Conservation (phyloP, 2,113 vertebrate species). For the Trachemys scripta region DNA sequence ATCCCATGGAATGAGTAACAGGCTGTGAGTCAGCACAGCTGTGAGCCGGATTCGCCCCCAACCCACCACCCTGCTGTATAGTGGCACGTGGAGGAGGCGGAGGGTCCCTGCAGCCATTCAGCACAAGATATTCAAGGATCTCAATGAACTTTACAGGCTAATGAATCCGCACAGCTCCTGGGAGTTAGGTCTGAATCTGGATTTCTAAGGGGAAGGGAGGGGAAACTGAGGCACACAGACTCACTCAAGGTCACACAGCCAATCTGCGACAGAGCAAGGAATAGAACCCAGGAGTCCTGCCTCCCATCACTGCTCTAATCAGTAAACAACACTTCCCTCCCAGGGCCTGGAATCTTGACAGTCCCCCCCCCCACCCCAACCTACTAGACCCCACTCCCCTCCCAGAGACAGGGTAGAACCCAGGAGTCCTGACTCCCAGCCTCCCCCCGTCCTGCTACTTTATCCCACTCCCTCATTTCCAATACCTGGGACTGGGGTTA, state of each 20-base stretch:
- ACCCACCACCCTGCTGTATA: rapidly evolving
- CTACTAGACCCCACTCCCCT: not conserved
- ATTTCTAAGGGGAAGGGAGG: not conserved
- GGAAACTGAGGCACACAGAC: not conserved
- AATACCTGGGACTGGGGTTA: not conserved
- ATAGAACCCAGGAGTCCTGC: not conserved
- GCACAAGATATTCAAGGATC: not conserved
- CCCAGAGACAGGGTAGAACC: not conserved
- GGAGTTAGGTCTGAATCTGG: not conserved
- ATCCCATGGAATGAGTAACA: not conserved
- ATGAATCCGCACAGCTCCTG: not conserved
- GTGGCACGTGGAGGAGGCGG: not conserved
- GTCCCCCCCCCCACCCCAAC: rapidly evolving
- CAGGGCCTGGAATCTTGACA: not conserved
- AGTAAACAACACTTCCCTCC: not conserved
- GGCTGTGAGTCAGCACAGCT: not conserved
- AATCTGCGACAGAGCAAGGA: not conserved
- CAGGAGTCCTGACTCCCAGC: not conserved
- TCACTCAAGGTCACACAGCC: not conserved
- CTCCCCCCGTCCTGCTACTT: no score
- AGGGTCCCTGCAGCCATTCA: not conserved
- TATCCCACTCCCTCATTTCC: no score
- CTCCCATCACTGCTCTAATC: not conserved
- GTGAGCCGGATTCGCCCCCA: not conserved
- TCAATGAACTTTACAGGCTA: no score